Evolutionary conservation across 2,797 vertebrate species (phyloP), one percentile per base, ranked within the genome.

Genomic region (Thamnophis elegans): DNA sequence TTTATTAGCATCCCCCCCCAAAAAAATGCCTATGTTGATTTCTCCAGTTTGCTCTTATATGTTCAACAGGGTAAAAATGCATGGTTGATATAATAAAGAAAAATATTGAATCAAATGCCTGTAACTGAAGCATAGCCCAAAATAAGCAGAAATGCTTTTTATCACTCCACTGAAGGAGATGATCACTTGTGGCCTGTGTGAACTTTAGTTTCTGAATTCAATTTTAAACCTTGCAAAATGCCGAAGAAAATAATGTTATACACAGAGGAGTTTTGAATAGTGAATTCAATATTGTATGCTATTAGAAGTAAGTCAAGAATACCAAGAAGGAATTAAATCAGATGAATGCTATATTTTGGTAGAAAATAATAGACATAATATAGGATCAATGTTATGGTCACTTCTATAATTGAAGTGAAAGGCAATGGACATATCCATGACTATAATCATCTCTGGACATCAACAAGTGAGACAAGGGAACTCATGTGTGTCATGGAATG

Each of bases 121-220:
- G 93, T 87, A 95, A 93, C 3, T 55, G 93, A 94, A 93, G 86
- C 87, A 93, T 91, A 95, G 87, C 60, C 91, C 94, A 95, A 95
- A 93, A 88, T 65, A 32, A 65, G 85, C 42, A 88, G 86, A n/a
- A 89, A 95, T 91, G 11, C 26, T 91, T 90, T 58, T 93, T 91
- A 94, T 93, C 68, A 89, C 88, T 94, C 90, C 86, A 93, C 22
- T 90, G 90, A 91, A 92, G 93, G 89, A 82, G 91, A 89, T 55
- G 42, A 47, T 28, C 94, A 90, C 78, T 73, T 51, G 32, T 16
- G 53, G 59, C 94, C n/a, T 60, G 55, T 78, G 47, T 93, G 62
- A 93, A 93, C 56, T 88, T 93, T 90, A 91, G 42, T 88, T 53
- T 59, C 89, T 93, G 42, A 65, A 51, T 88, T 16, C n/a, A 62